Evolutionary conservation across 1,140 invertebrate species (phyloP).

Genomic region (Trinorchestia longiramus): DNA sequence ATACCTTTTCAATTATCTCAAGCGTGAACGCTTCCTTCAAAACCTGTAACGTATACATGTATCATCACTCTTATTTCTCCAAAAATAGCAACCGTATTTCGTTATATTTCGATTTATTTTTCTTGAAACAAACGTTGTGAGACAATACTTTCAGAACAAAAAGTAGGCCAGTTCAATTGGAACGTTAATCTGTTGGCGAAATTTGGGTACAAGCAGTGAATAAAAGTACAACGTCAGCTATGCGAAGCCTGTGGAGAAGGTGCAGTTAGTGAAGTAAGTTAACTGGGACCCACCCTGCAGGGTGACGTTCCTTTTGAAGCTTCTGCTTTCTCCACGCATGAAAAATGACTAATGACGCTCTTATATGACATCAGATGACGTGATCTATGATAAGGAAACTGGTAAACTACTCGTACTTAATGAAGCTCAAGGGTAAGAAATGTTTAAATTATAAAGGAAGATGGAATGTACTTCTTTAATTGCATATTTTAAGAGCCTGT

Average conservation of each 20-base stretch:
- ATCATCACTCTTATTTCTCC: no score
- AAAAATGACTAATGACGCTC: not conserved
- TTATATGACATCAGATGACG: not conserved
- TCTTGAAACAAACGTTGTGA: no score
- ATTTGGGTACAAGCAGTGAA: not conserved
- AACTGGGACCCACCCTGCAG: not conserved
- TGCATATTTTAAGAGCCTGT: not conserved
- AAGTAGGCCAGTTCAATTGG: not conserved
- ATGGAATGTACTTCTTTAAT: not conserved
- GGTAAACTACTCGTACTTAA: not conserved
- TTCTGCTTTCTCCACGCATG: not conserved
- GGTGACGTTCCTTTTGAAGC: not conserved
- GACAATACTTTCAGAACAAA: not conserved
- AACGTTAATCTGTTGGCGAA: not conserved
- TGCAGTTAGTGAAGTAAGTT: not conserved
- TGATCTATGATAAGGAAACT: not conserved
- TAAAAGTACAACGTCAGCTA: not conserved
- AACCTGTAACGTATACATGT: no score
- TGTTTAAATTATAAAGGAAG: not conserved
- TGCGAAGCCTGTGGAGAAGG: not conserved
- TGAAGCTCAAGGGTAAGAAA: not conserved
- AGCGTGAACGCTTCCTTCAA: not conserved
- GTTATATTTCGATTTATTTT: no score
- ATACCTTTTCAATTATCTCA: not conserved
- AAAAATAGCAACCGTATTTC: no score